A percentile compares a stretch with the other conserved stretches of the same genome.
These are phyloP conservation scores for Dyspetes luteomarginatus DNA, from an alignment of 2,888 invertebrate genomes.

Conservation along the genomic window DNA sequence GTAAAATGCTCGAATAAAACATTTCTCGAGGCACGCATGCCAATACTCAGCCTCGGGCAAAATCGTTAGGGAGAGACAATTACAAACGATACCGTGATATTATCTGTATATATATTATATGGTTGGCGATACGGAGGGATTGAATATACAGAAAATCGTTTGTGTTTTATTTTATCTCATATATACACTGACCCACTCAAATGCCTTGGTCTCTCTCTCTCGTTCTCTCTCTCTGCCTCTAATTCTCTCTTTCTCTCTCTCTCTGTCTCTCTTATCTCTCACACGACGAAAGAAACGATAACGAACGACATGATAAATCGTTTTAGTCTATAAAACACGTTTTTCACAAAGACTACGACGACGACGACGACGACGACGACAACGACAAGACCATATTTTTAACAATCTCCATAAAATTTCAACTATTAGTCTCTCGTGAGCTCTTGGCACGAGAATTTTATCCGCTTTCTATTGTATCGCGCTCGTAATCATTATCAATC, in stretches of 20 bases:
- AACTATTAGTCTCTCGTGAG: constrained; percentile 13
- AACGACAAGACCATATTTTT: too few species aligned
- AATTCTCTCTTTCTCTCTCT: too few species aligned
- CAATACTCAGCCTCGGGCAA: neutral
- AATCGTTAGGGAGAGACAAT: neutral
- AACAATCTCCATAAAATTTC: constrained; percentile 14
- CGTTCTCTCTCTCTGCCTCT: too few species aligned
- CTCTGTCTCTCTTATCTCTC: constrained; percentile 53
- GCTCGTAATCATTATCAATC: neutral
- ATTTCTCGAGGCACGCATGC: neutral
- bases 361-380: neutral
- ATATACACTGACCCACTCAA: constrained; percentile 60
- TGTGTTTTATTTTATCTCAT: constrained; percentile 1
- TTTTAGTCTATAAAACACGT: constrained; percentile 1
- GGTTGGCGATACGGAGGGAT: neutral
- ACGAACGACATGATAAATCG: constrained; percentile 49
- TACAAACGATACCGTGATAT: neutral
- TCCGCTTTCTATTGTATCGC: neutral
- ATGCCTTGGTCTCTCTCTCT: too few species aligned
- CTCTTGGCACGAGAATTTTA: neutral
- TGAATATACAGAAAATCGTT: neutral
- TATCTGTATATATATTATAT: neutral
- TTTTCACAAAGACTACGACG: neutral
- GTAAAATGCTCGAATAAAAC: neutral
- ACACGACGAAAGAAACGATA: constrained; percentile 39